Base-by-base conservation (phyloP, 2,113 vertebrate genomes). In the Chinchilla lanigera region DNA sequence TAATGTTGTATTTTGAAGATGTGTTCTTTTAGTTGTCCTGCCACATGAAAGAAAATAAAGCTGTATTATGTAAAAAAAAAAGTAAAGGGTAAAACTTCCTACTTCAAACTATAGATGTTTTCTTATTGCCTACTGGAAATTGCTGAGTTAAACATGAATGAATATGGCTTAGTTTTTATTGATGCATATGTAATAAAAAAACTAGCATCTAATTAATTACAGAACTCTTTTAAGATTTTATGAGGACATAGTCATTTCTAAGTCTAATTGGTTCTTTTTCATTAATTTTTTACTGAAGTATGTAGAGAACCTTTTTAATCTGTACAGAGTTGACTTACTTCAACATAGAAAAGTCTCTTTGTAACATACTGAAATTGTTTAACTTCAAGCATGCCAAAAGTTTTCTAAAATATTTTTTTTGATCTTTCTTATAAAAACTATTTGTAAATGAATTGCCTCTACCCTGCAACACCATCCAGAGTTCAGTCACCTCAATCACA, bases 401-500 rank as follows among this genome's bases (percentile, higher is more conserved):
- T 90, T 71, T 89, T 71, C 60, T 63, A 67, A 90, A 84, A 87
- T 92, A 78, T 50, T 94, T 41, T 90, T 91, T 63, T 56, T 11
- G 58, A 56, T 41, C 20, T 56, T 94, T 86, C 30, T 63, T 94
- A 75, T 71, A 38, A 89, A 95, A 92, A 82, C 6, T 73, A 12
- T 77, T 78, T 93, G 16, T 83, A 89, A 86, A 96, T 20, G 60
- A 83, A 89, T 7, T 85, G 69, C 24, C 7, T 9, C 22, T 82
- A 54, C 30, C 26, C 52, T 81, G 7, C 22, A 87, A 78, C 30
- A 93, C 38, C 9, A 35, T 87, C 19, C 61, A 96, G 24, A 90
- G 60, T 87, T 96, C 60, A 94, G 60, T 30, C 28, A 96, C 56
- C 84, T 92, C 44, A 80, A 89, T 87, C 44, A 63, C 22, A 90